A percentile compares a stretch with the other conserved stretches of the same genome.
Conservation (phyloP, 2,113 vertebrate species). For the Platysteira castanea region DNA sequence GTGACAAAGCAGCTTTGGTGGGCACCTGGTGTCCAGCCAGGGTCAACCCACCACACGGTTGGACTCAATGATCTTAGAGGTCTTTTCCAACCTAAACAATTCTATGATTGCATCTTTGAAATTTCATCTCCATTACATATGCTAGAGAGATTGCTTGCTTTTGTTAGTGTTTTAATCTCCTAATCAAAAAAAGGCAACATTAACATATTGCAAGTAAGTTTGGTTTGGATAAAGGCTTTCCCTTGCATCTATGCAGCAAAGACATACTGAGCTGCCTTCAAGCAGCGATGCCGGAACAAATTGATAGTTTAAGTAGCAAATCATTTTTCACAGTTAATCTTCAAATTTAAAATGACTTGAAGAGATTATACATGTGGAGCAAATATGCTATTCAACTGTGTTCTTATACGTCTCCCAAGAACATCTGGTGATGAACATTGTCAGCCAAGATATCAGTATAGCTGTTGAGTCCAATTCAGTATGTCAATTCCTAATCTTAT, state of each 20-base stretch:
- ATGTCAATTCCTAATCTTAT: constrained; percentile 40
- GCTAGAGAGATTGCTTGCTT: background rate
- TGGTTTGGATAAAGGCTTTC: background rate
- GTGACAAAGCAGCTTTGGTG: background rate
- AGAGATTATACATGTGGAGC: background rate
- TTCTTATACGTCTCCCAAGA: background rate
- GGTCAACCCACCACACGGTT: rapidly evolving
- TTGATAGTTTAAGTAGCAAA: constrained; percentile 7
- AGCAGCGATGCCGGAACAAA: background rate
- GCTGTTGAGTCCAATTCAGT: constrained; percentile 1
- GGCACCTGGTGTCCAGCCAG: background rate
- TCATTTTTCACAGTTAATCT: constrained; percentile 34
- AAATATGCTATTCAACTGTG: background rate
- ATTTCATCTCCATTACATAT: background rate
- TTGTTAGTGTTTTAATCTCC: background rate
- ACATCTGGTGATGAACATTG: background rate
- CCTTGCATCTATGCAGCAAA: background rate
- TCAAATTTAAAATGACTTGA: constrained; percentile 23
- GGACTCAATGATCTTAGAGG: background rate
- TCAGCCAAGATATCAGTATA: background rate
- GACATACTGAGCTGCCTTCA: background rate
- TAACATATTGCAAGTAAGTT: background rate
- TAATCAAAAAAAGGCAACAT: background rate
- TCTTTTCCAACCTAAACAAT: background rate
- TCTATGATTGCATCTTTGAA: background rate